Base-by-base conservation (phyloP, 2,113 vertebrate species). In the Phalacrocorax carbo region DNA sequence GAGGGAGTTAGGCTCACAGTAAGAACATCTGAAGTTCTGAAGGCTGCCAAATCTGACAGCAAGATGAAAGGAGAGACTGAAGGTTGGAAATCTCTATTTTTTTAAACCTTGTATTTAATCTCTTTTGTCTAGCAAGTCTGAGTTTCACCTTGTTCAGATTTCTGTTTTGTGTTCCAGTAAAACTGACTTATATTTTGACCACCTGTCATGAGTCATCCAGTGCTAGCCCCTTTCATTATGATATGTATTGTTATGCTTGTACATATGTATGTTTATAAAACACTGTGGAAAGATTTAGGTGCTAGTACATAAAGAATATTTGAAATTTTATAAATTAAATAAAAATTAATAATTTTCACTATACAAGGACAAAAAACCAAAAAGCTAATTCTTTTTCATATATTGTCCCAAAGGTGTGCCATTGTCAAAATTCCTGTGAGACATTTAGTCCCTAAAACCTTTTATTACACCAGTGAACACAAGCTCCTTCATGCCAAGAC, bases 381-480 rank as follows among this genome's bases (percentile, higher is more conserved):
- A 38, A 38, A 38, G 38, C 18, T 46, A 32, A 34, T n/a, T 27
- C 8, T 9, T 51, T 85, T 79, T 44, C 36, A 30, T 23, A 44
- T 85, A 23, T 32, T 77, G 8, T 22, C 13, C 11, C 8, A 61
- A 71, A 66, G 4, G 3, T 2, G 0, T 25, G 23, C 42, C 19
- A 26, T 46, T 81, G 26, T n/a, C 36, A 84, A 93, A 83, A 81
- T 7, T 66, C 12, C 46, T 84, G 19, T 22, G 9, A 40, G 15
- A 23, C 4, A 23, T 77, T 93, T 72, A 81, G n/a, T 14, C 29
- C 19, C 26, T 92, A n/a, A 61, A 81, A 58, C 1, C 3, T 54
- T 55, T 57, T 48, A 42, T 66, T 68, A 68, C 5, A 32, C 7
- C 16, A 68, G 19, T n/a, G 38, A 57, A 66, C 0, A 0, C 13